phyloP scores from a whole-genome alignment of 2,797 vertebrate genomes.

The Antrozous pallidus region DNA sequence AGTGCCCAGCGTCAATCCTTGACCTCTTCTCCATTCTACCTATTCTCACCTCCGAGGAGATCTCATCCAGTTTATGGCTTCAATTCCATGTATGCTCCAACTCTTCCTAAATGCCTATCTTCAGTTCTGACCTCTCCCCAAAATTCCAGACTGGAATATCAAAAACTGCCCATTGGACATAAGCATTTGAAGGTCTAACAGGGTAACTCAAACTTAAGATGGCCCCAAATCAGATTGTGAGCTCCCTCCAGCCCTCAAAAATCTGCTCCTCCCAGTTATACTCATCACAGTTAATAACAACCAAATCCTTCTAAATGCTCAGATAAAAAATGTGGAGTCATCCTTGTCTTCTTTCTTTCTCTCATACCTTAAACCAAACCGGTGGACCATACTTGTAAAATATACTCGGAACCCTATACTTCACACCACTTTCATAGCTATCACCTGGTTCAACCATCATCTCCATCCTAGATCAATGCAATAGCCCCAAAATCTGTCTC shows the following conservation, averaged over 20 bases:
- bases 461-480: not conserved
- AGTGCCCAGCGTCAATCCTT: not conserved
- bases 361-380: not conserved
- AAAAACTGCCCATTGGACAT: not conserved
- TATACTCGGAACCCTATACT: not conserved
- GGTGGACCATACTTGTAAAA: not conserved
- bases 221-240: not conserved
- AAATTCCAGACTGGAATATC: not conserved
- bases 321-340: not conserved
- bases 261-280: not conserved
- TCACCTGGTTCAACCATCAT: not conserved
- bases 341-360: not conserved
- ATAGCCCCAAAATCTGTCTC: not conserved
- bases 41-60: not conserved
- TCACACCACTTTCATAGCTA: not conserved
- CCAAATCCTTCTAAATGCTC: not conserved
- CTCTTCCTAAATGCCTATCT: not conserved
- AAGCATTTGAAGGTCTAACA: not conserved
- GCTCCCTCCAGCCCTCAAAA: not conserved
- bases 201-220: not conserved
- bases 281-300: not conserved
- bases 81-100: not conserved
- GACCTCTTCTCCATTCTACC: not conserved
- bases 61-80: not conserved
- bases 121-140: not conserved